Percentiles rank a stretch among this genome's conserved stretches.
These are phyloP conservation scores for Erythrocercus mccallii DNA, from an alignment of 2,113 vertebrate genomes.

Conservation along the genomic window DNA sequence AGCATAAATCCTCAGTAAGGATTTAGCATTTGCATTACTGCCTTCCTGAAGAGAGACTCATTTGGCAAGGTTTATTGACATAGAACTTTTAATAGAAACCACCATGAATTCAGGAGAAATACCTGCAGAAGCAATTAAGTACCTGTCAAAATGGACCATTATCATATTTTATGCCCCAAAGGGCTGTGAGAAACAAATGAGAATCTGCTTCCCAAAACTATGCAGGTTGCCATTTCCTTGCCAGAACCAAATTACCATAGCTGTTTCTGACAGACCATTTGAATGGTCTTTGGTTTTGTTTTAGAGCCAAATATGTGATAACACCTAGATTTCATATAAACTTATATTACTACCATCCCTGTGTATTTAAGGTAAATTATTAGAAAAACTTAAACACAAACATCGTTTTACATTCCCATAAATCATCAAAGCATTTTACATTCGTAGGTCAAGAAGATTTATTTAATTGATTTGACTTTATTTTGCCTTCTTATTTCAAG, in stretches of 20 bases:
- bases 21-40: background rate
- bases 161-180: background rate
- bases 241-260: background rate
- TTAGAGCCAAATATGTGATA: background rate
- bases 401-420: background rate
- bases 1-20: background rate
- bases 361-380: background rate
- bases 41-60: background rate
- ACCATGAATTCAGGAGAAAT: background rate
- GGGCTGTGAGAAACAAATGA: background rate
- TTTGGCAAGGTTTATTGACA: background rate
- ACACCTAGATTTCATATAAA: background rate
- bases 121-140: background rate
- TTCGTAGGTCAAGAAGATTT: background rate
- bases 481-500: background rate
- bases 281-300: background rate
- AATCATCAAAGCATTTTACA: background rate
- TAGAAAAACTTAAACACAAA: background rate
- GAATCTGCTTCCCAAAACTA: background rate
- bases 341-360: background rate
- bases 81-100: background rate
- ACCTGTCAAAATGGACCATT: background rate
- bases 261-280: background rate
- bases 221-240: background rate
- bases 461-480: background rate